Conservation (phyloP, 2,797 vertebrate genomes). For the Malurus leucopterus region DNA sequence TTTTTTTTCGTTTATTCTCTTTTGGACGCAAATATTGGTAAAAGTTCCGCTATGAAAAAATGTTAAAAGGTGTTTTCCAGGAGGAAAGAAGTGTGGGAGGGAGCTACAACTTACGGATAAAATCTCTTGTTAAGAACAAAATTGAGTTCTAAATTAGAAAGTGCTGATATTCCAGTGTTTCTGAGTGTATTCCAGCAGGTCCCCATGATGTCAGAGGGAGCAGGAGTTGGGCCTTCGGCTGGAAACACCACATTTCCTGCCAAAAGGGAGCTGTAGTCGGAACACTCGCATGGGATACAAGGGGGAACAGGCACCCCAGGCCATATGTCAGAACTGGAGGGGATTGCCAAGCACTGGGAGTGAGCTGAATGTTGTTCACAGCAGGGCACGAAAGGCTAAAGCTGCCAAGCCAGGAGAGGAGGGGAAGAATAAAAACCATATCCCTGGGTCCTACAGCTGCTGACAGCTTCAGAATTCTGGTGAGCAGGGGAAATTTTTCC, state of each 20-base stretch:
- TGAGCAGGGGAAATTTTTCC: background rate
- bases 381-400: background rate
- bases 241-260: background rate
- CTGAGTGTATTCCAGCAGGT: background rate
- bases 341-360: background rate
- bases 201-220: background rate
- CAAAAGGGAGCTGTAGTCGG: background rate
- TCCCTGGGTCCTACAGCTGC: background rate
- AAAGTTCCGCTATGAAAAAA: background rate
- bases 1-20: background rate
- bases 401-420: background rate
- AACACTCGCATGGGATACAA: background rate
- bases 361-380: background rate
- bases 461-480: background rate
- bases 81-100: background rate
- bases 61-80: background rate
- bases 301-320: background rate
- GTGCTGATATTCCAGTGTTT: background rate
- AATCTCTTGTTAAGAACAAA: background rate
- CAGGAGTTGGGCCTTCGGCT: background rate
- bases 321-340: background rate
- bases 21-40: background rate
- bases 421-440: background rate
- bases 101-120: rapidly evolving
- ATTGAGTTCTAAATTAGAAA: background rate